These are phyloP conservation scores for Drosophila orena DNA, from an alignment of 1,140 invertebrate genomes.

Conservation along the genomic window DNA sequence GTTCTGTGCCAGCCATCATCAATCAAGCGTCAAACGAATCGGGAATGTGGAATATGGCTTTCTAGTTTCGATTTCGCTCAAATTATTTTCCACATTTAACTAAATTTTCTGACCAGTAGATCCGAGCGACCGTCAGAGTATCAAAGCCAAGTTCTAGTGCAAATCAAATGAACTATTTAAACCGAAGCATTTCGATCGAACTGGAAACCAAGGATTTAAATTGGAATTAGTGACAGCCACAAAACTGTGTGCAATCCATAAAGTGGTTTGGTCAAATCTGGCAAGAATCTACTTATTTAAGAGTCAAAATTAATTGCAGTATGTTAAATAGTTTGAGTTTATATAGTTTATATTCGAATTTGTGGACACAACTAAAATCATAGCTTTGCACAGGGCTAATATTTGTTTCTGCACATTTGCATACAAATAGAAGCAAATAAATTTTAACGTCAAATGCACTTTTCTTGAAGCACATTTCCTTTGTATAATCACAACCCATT, in stretches of 20 bases:
- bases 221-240: slow-evolving; percentile 2
- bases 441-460: background rate
- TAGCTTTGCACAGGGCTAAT: no score
- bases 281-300: background rate
- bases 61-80: slow-evolving; percentile 30
- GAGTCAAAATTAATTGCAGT: background rate
- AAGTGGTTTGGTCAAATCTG: background rate
- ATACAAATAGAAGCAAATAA: background rate
- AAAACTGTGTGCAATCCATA: slow-evolving; percentile 4
- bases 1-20: slow-evolving; percentile 34
- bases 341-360: no score
- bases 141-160: slow-evolving; percentile 11
- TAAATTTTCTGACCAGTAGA: background rate
- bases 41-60: slow-evolving; percentile 58
- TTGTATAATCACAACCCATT: background rate
- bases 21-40: slow-evolving; percentile 16
- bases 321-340: no score
- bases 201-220: slow-evolving; percentile 1
- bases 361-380: no score
- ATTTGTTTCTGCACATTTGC: no score
- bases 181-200: slow-evolving; percentile 1
- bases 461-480: background rate
- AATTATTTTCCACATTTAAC: slow-evolving; percentile 37
- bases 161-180: slow-evolving; percentile 18
- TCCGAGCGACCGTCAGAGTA: background rate